Evolutionary conservation across 2,888 invertebrate genomes (phyloP).

Genomic region (Kryphioiulus occultus): DNA sequence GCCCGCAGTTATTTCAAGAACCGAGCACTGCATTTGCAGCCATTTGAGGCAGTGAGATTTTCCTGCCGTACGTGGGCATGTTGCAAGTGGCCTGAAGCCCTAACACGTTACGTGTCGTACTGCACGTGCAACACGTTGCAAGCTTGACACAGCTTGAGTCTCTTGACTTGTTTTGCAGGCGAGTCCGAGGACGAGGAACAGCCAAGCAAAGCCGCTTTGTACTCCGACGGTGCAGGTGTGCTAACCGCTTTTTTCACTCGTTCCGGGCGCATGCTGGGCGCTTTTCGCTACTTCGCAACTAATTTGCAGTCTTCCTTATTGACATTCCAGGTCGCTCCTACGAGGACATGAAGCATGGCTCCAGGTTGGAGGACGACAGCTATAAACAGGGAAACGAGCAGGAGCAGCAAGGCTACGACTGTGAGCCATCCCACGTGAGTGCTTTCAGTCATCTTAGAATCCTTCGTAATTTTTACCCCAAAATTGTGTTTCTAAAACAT

Average conservation of each 20-base stretch:
- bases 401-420: slow-evolving; percentile 47
- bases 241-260: slow-evolving; percentile 16
- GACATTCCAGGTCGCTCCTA: slow-evolving; percentile 4
- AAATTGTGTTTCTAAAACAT: too few relatives aligned
- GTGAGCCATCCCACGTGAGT: slow-evolving; percentile 45
- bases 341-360: slow-evolving; percentile 42
- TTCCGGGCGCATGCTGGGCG: not conserved
- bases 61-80: not conserved
- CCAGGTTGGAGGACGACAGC: slow-evolving; percentile 37
- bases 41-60: not conserved
- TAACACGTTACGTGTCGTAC: not conserved
- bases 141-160: not conserved
- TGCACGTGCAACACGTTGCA: not conserved
- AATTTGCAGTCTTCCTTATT: not conserved
- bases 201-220: slow-evolving; percentile 1
- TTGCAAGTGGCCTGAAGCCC: not conserved
- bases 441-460: not conserved
- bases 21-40: too few relatives aligned
- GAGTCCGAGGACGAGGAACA: slow-evolving; percentile 46
- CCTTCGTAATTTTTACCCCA: not conserved
- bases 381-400: slow-evolving; percentile 47
- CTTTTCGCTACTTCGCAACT: not conserved
- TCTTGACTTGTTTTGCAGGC: slow-evolving; percentile 43
- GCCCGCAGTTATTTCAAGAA: too few relatives aligned
- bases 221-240: slow-evolving; percentile 20